Evolutionary conservation across 2,888 invertebrate species (phyloP).

Genomic region (Archaeoteleia sp.): DNA sequence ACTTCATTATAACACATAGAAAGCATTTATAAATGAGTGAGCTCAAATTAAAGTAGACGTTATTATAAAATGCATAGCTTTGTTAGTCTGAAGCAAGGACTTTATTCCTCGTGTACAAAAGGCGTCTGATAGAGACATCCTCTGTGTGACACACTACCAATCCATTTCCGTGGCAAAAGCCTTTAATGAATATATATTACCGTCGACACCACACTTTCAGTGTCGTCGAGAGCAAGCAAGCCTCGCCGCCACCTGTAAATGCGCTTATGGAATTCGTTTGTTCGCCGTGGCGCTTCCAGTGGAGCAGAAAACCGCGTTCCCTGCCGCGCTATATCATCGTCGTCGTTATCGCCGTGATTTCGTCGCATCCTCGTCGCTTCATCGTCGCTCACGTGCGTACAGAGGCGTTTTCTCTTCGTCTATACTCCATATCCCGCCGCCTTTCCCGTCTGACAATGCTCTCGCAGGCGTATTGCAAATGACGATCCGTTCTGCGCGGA

Average conservation of each 20-base stretch:
- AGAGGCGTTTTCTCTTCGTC: constrained; percentile 23
- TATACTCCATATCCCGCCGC: constrained; percentile 12
- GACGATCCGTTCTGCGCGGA: constrained; percentile 54
- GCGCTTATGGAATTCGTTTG: constrained; percentile 29
- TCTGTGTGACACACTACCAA: constrained; percentile 1
- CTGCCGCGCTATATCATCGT: constrained; percentile 47
- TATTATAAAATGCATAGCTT: too few species aligned
- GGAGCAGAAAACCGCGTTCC: constrained; percentile 28
- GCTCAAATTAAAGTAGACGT: too few species aligned
- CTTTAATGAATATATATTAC: constrained; percentile 17
- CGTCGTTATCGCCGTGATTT: constrained; percentile 41
- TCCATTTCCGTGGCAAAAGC: constrained; percentile 8
- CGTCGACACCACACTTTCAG: constrained; percentile 30
- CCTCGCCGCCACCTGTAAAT: constrained; percentile 22
- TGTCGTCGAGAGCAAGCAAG: constrained; percentile 26
- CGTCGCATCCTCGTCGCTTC: constrained; percentile 22
- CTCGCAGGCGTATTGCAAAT: constrained; percentile 58
- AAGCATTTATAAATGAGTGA: too few species aligned
- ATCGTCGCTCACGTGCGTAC: constrained; percentile 7
- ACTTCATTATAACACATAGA: too few species aligned
- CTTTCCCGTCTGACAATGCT: constrained; percentile 30
- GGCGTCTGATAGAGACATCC: background rate
- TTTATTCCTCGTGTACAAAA: background rate
- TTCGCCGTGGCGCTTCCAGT: constrained; percentile 14
- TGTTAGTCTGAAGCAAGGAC: too few species aligned